phyloP scores from a whole-genome alignment of 2,113 vertebrate species.

The Notiomystis cincta region DNA sequence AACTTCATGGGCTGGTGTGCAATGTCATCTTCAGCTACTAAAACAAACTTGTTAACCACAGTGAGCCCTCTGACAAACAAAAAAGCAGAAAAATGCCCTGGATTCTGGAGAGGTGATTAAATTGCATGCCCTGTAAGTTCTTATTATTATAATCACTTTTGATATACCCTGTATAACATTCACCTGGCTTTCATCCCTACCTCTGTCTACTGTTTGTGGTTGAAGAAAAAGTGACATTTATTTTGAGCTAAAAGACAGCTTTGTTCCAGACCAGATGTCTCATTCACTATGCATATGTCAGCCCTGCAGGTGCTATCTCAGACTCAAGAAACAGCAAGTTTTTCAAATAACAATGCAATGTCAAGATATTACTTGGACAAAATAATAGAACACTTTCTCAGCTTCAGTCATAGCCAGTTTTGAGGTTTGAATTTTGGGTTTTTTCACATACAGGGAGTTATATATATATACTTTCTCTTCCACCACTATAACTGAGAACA shows the following conservation, averaged over 20 bases:
- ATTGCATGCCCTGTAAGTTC: not conserved
- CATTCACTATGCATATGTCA: constrained; percentile 16
- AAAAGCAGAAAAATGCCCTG: not conserved
- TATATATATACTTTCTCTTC: not conserved
- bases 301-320: constrained; percentile 9
- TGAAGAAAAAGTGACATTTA: not conserved
- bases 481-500: not conserved
- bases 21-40: not conserved
- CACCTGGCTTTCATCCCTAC: constrained; percentile 19
- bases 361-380: constrained; percentile 2
- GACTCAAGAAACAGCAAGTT: constrained; percentile 27
- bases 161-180: not conserved
- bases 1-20: not conserved
- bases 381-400: not conserved
- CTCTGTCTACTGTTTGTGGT: not conserved
- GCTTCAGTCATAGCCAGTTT: not conserved
- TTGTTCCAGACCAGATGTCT: constrained; percentile 45
- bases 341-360: constrained; percentile 16
- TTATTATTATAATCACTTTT: not conserved
- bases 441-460: not conserved
- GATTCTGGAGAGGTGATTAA: not conserved
- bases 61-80: not conserved
- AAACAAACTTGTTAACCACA: not conserved
- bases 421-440: not conserved
- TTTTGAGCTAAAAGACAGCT: constrained; percentile 32